These are phyloP conservation scores for Eupithecia dodoneata DNA, from an alignment of 2,888 invertebrate genomes.

Conservation along the genomic window DNA sequence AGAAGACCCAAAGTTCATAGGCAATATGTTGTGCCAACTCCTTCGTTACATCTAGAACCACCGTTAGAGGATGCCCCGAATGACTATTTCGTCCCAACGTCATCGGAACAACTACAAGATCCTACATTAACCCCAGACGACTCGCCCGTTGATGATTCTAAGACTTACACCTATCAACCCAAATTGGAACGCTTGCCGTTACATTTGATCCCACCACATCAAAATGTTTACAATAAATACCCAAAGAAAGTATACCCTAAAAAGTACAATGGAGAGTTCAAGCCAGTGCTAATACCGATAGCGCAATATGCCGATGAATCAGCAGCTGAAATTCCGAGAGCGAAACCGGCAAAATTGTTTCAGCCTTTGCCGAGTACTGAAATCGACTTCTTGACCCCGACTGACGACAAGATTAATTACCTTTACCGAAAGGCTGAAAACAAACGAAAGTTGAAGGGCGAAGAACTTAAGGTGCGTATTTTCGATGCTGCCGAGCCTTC, in stretches of 20 bases:
- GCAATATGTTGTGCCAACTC: conserved; percentile 53
- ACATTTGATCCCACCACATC: conserved; percentile 65
- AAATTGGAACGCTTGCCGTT: conserved; percentile 61
- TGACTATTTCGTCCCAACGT: conserved; percentile 65
- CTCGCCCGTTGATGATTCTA: conserved; percentile 49
- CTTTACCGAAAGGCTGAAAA: conserved; percentile 80
- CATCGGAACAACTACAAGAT: conserved; percentile 50
- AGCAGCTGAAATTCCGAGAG: conserved; percentile 69
- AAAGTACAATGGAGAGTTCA: conserved; percentile 81
- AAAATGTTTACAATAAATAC: conserved; percentile 55
- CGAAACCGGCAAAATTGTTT: conserved; percentile 71
- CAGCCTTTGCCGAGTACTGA: conserved; percentile 64
- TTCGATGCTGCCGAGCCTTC: conserved; percentile 31
- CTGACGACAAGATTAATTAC: conserved; percentile 70
- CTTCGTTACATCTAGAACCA: conserved; percentile 67
- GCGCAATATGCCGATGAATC: conserved; percentile 63
- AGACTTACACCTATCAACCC: conserved; percentile 41
- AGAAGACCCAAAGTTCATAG: conserved; percentile 37
- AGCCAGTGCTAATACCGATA: conserved; percentile 75
- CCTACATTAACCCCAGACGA: conserved; percentile 44
- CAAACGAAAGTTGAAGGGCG: conserved; percentile 74
- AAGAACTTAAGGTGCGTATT: conserved; percentile 57
- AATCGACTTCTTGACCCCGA: conserved; percentile 56
- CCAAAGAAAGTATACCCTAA: conserved; percentile 85
- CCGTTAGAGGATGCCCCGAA: conserved; percentile 67